Conservation (phyloP, 2,888 invertebrate genomes). For the Polydrusus tereticollis region DNA sequence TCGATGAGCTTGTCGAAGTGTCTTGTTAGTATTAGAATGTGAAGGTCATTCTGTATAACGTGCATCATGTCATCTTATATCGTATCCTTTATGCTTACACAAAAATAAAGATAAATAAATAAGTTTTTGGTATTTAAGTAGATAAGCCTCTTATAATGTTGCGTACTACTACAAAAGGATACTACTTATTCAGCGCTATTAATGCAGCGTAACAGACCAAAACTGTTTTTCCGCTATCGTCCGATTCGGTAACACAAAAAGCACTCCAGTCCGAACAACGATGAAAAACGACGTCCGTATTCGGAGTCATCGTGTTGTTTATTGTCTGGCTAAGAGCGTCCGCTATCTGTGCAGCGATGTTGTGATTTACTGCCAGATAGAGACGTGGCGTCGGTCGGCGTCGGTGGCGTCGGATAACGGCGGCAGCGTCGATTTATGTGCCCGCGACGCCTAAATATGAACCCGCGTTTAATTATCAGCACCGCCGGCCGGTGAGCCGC, state of each 20-base stretch:
- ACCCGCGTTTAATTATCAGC: constrained; percentile 63
- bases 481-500: constrained; percentile 48
- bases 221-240: constrained; percentile 16
- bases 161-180: no score
- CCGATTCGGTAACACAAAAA: constrained; percentile 21
- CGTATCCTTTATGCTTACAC: no score
- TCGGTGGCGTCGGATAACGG: constrained; percentile 36
- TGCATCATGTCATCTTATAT: no score
- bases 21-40: no score
- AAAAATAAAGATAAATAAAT: no score
- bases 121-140: no score
- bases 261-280: constrained; percentile 59
- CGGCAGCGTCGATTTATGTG: constrained; percentile 56
- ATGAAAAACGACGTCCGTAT: constrained; percentile 65
- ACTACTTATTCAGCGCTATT: neutral
- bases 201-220: neutral
- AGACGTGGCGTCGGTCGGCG: constrained; percentile 57
- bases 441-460: constrained; percentile 56
- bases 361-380: constrained; percentile 65
- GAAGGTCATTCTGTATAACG: no score
- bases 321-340: constrained; percentile 63
- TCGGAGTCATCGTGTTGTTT: constrained; percentile 62
- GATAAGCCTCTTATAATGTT: no score
- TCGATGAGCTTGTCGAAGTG: no score
- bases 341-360: constrained; percentile 64